Conservation (phyloP, 2,797 vertebrate genomes). For the Gambelia wislizenii region DNA sequence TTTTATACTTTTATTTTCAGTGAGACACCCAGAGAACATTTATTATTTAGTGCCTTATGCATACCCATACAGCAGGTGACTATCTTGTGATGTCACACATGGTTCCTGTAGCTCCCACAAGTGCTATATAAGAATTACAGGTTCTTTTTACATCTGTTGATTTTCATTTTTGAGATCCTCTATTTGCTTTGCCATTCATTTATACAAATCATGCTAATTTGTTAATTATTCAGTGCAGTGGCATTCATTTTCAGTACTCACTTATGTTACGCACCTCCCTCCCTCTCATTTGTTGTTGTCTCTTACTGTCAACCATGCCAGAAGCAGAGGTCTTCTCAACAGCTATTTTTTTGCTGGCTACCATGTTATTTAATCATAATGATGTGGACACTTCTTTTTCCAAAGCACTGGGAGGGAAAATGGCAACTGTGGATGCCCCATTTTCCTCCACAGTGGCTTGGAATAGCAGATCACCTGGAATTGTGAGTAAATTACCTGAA, state of each 20-base stretch:
- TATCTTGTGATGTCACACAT: background rate
- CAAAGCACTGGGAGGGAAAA: background rate
- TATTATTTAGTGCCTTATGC: background rate
- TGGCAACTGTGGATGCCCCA: background rate
- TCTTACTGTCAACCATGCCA: background rate
- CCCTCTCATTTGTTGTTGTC: too few species aligned
- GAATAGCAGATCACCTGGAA: background rate
- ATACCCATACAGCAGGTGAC: background rate
- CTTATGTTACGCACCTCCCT: background rate
- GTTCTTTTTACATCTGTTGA: background rate
- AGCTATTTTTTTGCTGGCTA: background rate
- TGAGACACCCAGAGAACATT: background rate
- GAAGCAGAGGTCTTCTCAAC: background rate
- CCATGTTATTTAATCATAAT: background rate
- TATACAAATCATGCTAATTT: background rate
- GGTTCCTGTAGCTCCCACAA: background rate
- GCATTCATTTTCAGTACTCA: background rate
- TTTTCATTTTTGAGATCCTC: background rate
- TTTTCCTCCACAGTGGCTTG: background rate
- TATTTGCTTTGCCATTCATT: constrained; percentile 3
- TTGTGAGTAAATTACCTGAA: background rate
- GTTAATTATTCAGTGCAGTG: background rate
- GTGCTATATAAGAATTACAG: background rate
- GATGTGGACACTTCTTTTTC: too few species aligned
- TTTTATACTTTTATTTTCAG: background rate